A percentile compares a stretch with the other conserved stretches of the same genome.
These are phyloP conservation scores for Zygogramma bicolorata DNA, from an alignment of 2,888 invertebrate species.

Conservation along the genomic window DNA sequence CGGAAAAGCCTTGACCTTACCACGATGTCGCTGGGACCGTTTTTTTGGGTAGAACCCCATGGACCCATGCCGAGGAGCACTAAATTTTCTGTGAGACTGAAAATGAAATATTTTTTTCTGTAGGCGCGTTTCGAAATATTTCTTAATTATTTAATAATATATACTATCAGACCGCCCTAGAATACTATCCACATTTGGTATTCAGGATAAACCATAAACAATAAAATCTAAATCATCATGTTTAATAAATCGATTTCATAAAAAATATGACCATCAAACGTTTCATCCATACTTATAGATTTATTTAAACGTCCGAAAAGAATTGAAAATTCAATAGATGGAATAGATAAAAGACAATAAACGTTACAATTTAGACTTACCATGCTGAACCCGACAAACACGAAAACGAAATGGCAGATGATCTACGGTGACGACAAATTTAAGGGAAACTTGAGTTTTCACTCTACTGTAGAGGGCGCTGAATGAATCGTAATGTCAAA, in stretches of 20 bases:
- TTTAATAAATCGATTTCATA: slow-evolving; percentile 12
- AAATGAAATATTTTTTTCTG: not conserved
- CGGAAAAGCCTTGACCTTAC: slow-evolving; percentile 99
- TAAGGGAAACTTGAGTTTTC: no score
- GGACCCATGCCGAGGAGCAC: slow-evolving; percentile 99
- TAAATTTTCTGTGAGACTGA: slow-evolving; percentile 98
- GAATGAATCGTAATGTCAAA: no score
- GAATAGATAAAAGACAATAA: not conserved
- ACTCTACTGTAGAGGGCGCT: no score
- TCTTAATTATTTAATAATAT: not conserved
- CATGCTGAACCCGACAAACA: not conserved
- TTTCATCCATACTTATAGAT: not conserved
- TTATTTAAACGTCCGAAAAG: not conserved
- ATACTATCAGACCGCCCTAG: slow-evolving; percentile 81
- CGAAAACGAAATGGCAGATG: not conserved
- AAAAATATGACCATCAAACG: not conserved
- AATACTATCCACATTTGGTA: slow-evolving; percentile 73
- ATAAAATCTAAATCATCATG: slow-evolving; percentile 75
- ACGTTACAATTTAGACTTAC: not conserved
- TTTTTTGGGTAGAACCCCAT: slow-evolving; percentile 99
- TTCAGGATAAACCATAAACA: slow-evolving; percentile 78
- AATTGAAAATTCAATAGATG: not conserved
- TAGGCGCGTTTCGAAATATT: not conserved
- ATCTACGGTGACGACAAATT: no score
- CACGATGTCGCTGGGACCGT: slow-evolving; percentile 94